Base-by-base conservation (phyloP, 2,113 vertebrate genomes). In the Proterorhinus semilunaris region DNA sequence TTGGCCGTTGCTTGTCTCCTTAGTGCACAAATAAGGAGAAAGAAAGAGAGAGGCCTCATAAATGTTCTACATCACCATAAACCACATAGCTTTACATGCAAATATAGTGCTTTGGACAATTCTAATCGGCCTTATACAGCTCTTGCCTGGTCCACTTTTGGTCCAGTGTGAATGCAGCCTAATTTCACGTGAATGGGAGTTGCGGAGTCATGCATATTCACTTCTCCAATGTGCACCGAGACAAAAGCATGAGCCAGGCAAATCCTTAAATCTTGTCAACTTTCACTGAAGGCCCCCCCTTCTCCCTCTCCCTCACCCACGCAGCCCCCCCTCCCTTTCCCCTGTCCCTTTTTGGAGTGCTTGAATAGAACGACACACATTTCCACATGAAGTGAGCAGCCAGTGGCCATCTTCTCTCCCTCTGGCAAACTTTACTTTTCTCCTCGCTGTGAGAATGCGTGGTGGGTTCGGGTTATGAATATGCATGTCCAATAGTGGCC, bases 401-500 rank as follows among this genome's bases (percentile, higher is more conserved):
- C 85, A 88, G 82, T 84, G 72, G 77, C 59, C 53, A 77, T 85
- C 78, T 68, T 87, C 80, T 86, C 83, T 83, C 77, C 77, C 72
- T 61, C 58, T 82, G 87, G 76, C 82, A 78, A 72, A 81, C 71
- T 90, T 90, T 84, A 83, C 85, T 90, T 90, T 84, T 90, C 83
- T 81, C 87, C 84, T 81, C 72, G 82, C 87, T 92, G 90, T 92
- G 90, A 92, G 90, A 93, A 91, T 89, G 83, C 90, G 87, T 61
- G 68, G 65, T 84, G 78, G 73, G 83, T 68, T 77, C 79, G 77
- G 78, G 71, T 88, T 79, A 87, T 92, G 89, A 86, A 93, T 92
- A 93, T 93, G 92, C 87, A 92, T 91, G 81, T 46, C 1, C 21
- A 13, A 86, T 81, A 74, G 77, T 70, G 77, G 67, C 66, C 79